phyloP scores from a whole-genome alignment of 2,797 vertebrate species.

The Gambusia yucatana region DNA sequence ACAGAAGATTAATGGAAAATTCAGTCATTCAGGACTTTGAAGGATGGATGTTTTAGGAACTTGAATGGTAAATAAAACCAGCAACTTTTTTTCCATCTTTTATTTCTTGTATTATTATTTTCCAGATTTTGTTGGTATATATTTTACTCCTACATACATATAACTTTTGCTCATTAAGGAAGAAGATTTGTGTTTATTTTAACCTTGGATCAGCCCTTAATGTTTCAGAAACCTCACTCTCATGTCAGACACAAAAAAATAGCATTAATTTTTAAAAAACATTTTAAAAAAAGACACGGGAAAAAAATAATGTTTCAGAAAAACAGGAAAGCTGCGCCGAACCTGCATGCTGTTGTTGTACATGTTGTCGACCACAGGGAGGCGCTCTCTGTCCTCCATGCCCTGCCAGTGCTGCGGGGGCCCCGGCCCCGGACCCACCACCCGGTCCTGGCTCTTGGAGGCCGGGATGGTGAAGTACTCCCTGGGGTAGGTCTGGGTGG shows the following conservation, averaged over 20 bases:
- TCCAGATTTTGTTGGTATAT: neutral
- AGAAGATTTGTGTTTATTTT: neutral
- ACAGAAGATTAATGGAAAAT: neutral
- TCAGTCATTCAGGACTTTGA: neutral
- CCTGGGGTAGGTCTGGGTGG: constrained; percentile 94
- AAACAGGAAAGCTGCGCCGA: constrained; percentile 2
- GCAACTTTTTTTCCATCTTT: neutral
- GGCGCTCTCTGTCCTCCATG: constrained; percentile 85
- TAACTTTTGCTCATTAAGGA: neutral
- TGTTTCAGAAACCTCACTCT: neutral
- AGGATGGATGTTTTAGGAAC: neutral
- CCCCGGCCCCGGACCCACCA: constrained; percentile 67
- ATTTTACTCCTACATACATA: neutral
- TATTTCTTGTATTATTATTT: neutral
- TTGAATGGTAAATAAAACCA: neutral
- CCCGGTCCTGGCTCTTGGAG: constrained; percentile 92
- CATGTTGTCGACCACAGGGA: constrained; percentile 82
- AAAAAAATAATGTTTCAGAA: neutral
- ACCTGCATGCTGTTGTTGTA: constrained; percentile 90
- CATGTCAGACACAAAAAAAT: neutral
- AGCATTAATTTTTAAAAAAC: neutral
- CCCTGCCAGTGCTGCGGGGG: constrained; percentile 86
- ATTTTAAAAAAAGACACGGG: neutral
- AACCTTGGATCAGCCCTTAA: neutral
- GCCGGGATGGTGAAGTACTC: constrained; percentile 98